Evolutionary conservation across 1,140 invertebrate genomes (phyloP), one percentile per base, ranked within the genome.

Genomic region (Riptortus pedestris): DNA sequence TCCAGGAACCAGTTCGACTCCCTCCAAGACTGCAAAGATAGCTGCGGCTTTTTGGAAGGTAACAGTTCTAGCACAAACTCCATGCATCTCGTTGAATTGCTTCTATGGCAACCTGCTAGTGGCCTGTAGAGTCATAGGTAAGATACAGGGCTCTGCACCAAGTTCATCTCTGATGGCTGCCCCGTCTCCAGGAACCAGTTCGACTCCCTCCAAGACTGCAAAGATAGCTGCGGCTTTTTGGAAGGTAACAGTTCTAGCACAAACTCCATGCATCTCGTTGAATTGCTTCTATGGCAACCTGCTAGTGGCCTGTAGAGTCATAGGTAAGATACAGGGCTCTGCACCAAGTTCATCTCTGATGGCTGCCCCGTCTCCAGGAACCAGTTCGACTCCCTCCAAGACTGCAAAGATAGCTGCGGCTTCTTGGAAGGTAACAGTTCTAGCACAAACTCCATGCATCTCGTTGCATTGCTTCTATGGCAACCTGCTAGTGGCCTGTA

Each of bases 161-260:
- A 83, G 20, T 93, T 93, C 71, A 79, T 77, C 63, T 91, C 86
- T 69, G 82, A 83, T 48, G 88, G 88, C 55, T 93, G 90, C 71
- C 76, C 82, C 45, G 85, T 82, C 0, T 89, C 88, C 70, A 75
- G 76, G 63, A 91, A 91, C 72, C 88, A 88, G 70, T 91, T 90
- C 70, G 73, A 75, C 43, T 77, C 74, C 0, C 73, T 76, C 12
- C 72, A 78, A 66, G 80, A 83, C 27, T 85, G 83, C 67, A 74
- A 76, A 16, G 71, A 74, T 18, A 71, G 77, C 63, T 85, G 83
- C 69, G 72, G 74, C 2, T 67, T 69, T 14, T 69, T 72, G 62
- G 69, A 74, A 69, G 76, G 78, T 78, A 27, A 38, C 11, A n/a
- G n/a, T n/a, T n/a, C n/a, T n/a, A n/a, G n/a, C n/a, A n/a, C n/a